phyloP scores from a whole-genome alignment of 2,888 invertebrate genomes.

The Chironomus tentans region DNA sequence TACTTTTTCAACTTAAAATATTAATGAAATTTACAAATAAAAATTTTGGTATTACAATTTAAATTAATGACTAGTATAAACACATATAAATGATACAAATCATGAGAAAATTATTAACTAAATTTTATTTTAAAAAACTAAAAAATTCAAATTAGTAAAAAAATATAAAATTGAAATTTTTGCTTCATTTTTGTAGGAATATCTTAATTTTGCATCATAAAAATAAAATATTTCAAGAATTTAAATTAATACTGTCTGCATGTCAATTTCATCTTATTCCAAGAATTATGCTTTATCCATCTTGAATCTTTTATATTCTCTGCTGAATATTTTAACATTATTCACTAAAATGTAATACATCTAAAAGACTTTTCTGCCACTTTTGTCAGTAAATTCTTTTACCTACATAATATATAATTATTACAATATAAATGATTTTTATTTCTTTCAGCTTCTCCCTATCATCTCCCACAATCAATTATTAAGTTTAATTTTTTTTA shows the following conservation, averaged over 20 bases:
- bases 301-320: background rate
- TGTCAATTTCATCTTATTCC: too few relatives aligned
- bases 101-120: too few relatives aligned
- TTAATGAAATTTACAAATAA: background rate
- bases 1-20: background rate
- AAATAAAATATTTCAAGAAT: too few relatives aligned
- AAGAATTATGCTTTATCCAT: too few relatives aligned
- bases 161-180: too few relatives aligned
- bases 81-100: too few relatives aligned
- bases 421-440: slow-evolving; percentile 25
- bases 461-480: background rate
- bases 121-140: too few relatives aligned
- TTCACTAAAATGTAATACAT: slow-evolving; percentile 24
- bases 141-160: too few relatives aligned
- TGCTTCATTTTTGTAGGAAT: too few relatives aligned
- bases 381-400: background rate
- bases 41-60: background rate
- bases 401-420: slow-evolving; percentile 18
- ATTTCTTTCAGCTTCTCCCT: background rate
- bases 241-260: too few relatives aligned
- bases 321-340: slow-evolving; percentile 2
- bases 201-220: too few relatives aligned
- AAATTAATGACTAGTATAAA: background rate
- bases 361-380: slow-evolving; percentile 22
- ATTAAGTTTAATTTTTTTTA: slow-evolving; percentile 9